phyloP scores from a whole-genome alignment of 2,113 vertebrate species.

The Prolemur simus region DNA sequence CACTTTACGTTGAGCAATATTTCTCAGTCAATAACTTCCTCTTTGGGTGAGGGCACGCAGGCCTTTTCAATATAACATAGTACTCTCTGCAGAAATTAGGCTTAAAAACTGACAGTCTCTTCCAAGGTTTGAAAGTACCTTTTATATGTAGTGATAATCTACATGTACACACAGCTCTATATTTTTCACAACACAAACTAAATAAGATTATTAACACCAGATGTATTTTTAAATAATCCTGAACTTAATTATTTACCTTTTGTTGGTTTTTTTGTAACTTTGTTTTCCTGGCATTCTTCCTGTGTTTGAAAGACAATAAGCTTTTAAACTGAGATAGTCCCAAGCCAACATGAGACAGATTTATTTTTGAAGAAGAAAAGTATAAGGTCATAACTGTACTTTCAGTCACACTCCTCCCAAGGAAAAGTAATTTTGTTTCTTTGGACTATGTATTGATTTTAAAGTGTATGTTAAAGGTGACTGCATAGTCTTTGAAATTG shows the following conservation, averaged over 20 bases:
- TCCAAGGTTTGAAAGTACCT: not conserved
- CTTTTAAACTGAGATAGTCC: not conserved
- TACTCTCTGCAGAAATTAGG: not conserved
- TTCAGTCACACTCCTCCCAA: conserved; percentile 15
- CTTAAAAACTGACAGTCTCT: not conserved
- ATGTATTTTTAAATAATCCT: not conserved
- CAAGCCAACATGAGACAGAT: not conserved
- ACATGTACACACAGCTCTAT: not conserved
- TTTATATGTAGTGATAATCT: not conserved
- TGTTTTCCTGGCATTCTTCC: not conserved
- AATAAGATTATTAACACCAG: not conserved
- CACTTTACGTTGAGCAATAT: conserved; percentile 2
- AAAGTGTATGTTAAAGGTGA: conserved; percentile 42
- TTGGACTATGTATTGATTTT: conserved; percentile 54
- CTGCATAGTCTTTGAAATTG: conserved; percentile 42
- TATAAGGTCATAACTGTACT: conserved; percentile 37
- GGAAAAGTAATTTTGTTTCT: conserved; percentile 55
- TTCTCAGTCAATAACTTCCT: conserved; percentile 2
- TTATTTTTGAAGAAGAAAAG: conserved; percentile 43
- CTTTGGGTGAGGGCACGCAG: not conserved
- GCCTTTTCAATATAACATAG: not conserved
- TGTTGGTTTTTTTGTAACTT: not conserved
- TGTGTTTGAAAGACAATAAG: conserved; percentile 5
- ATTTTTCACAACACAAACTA: not conserved
- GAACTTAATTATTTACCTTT: not conserved